Evolutionary conservation across 2,888 invertebrate species (phyloP), one percentile per base, ranked within the genome.

Genomic region (Mesoligia furuncula): DNA sequence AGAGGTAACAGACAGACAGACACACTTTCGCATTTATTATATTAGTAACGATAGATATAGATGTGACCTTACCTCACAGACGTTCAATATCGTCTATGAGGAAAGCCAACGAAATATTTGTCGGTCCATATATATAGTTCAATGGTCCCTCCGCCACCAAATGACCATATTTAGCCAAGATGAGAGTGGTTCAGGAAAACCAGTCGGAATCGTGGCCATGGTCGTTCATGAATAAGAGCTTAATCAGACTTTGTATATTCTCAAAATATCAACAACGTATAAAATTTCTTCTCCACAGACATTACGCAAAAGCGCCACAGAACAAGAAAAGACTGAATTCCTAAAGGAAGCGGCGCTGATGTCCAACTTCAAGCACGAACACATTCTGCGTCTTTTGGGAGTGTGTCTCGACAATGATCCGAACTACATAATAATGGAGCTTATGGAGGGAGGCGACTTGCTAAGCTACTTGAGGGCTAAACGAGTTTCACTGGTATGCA

Each of bases 381-480:
- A 99, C 92, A 99, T 99, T 75, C 97, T 99, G 45, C 97, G 98
- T 83, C 97, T 99, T 51, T 97, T 99, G 15, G 99, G 99, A 1
- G 99, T 99, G 9, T 99, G 99, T 91, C 97, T 99, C 51, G 99
- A 99, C 92, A 98, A 98, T 86, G 99, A 99, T 92, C 98, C 99
- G 13, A 98, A 99, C 90, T 98, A 99, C 89, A 98, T 99, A 84
- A 98, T 99, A 68, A 98, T 99, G 97, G 99, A 99, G 93, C 97
- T 99, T 31, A 99, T 99, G 99, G 99, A 99, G 93, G 99, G 98
- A 8, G 99, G 99, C 0, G 99, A 99, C 95, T 95, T 99, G 77
- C 97, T 99, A 54, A 99, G 98, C 79, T 99, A 99, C 93, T 96
- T 99, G 67, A 97, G 99, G 74, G 97, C 98, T 9, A 98, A 98